These are phyloP conservation scores for Drosophila tristis DNA, from an alignment of 1,140 invertebrate genomes.

Conservation along the genomic window DNA sequence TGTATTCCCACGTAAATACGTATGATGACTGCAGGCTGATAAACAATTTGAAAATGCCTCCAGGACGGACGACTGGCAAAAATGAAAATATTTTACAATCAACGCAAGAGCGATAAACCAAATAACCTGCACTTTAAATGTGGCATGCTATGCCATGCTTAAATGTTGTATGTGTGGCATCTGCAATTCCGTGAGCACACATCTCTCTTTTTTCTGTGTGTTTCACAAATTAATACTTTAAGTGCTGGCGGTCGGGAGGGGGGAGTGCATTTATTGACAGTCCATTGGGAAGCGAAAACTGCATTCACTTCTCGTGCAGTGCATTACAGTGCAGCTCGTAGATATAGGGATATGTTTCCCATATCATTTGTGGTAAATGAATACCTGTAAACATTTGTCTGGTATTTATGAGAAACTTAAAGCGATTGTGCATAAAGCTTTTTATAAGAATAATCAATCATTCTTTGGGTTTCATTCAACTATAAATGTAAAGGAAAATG, in stretches of 20 bases:
- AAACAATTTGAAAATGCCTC: conserved; percentile 50
- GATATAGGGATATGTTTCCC: too few species aligned
- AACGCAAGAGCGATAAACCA: conserved; percentile 15
- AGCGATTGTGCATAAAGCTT: neutral
- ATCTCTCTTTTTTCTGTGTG: conserved; percentile 6
- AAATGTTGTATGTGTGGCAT: conserved; percentile 5
- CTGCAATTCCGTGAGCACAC: conserved; percentile 15
- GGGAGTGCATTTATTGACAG: conserved; percentile 17
- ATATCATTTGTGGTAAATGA: neutral
- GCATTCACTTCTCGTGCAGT: neutral
- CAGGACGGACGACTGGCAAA: conserved; percentile 16
- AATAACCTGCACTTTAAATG: conserved; percentile 10
- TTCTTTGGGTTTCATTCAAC: too few species aligned
- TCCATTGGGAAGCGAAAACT: neutral
- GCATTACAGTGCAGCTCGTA: too few species aligned
- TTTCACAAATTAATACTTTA: conserved; percentile 13
- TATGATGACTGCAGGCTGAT: conserved; percentile 24
- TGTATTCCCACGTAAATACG: neutral
- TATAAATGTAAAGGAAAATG: too few species aligned
- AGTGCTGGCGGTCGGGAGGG: neutral
- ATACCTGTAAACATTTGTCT: neutral
- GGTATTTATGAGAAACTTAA: neutral
- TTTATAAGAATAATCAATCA: too few species aligned
- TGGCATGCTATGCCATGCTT: too few species aligned
- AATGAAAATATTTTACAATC: conserved; percentile 18